Conservation (phyloP, 2,797 vertebrate species). For the Macrochelys suwanniensis region DNA sequence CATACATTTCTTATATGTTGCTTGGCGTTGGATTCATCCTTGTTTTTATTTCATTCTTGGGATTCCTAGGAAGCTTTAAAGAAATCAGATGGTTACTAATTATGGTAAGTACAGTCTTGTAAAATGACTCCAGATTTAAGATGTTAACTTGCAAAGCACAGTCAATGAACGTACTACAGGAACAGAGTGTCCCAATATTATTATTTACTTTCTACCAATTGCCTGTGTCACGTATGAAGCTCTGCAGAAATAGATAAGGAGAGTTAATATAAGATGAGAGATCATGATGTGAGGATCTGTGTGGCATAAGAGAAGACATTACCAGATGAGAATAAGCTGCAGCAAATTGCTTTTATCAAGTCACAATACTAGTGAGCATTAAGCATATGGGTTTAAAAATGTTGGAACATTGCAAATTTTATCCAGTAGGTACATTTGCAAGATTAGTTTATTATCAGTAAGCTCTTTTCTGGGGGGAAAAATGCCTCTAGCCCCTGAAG, state of each 20-base stretch:
- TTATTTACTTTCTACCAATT: neutral
- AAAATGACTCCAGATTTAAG: neutral
- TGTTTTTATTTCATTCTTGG: conserved; percentile 39
- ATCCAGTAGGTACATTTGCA: neutral
- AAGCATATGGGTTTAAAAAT: neutral
- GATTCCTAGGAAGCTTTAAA: conserved; percentile 47
- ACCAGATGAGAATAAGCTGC: neutral
- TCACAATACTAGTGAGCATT: neutral
- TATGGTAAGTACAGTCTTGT: conserved; percentile 12
- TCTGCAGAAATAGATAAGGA: neutral
- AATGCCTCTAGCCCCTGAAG: neutral
- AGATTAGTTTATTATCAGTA: neutral
- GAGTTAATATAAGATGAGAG: neutral
- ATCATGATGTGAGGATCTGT: neutral
- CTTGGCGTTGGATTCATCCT: conserved; percentile 37
- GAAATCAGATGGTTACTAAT: conserved; percentile 47
- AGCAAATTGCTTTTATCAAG: neutral
- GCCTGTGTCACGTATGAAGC: neutral
- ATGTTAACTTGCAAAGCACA: neutral
- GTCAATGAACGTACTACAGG: neutral
- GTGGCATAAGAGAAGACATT: neutral
- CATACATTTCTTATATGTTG: conserved; percentile 40
- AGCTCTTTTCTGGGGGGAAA: neutral
- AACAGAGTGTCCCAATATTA: neutral
- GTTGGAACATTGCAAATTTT: neutral